Conservation (phyloP, 2,113 vertebrate genomes). For the Ctenodactylus gundi region DNA sequence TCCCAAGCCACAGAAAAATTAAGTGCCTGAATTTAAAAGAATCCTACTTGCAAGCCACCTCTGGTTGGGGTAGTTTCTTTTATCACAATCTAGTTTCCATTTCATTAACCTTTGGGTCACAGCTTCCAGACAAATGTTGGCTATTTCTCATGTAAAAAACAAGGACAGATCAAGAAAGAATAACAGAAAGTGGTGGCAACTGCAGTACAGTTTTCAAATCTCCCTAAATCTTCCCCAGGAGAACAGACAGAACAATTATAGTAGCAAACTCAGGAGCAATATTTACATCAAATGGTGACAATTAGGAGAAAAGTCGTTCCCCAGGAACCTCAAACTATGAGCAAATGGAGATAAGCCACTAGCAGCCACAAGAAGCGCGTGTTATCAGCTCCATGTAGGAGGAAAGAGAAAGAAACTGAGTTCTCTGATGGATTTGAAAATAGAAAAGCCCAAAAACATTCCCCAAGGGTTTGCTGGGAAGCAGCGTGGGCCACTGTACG, state of each 20-base stretch:
- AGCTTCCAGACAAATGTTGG: constrained; percentile 55
- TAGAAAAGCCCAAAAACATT: not conserved
- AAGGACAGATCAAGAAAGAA: not conserved
- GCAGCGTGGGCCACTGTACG: not conserved
- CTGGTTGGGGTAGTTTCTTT: constrained; percentile 50
- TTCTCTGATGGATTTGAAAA: not conserved
- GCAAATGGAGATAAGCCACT: not conserved
- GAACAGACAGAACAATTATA: constrained; percentile 2
- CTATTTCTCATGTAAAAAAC: constrained; percentile 37
- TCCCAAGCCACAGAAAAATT: constrained; percentile 41
- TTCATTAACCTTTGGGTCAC: constrained; percentile 71
- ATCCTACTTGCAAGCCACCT: constrained; percentile 21
- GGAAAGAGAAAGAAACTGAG: not conserved
- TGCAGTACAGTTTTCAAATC: not conserved
- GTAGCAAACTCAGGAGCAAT: not conserved
- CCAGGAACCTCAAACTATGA: not conserved
- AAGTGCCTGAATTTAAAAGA: constrained; percentile 52
- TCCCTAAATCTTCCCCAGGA: not conserved
- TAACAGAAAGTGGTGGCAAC: not conserved
- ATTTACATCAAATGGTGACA: not conserved
- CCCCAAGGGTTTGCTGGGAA: not conserved
- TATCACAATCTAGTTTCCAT: constrained; percentile 66
- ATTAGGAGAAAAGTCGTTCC: not conserved
- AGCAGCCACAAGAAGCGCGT: not conserved
- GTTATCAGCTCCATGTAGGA: not conserved